Base-by-base conservation (phyloP, 2,888 invertebrate species). In the Doris montereyensis region DNA sequence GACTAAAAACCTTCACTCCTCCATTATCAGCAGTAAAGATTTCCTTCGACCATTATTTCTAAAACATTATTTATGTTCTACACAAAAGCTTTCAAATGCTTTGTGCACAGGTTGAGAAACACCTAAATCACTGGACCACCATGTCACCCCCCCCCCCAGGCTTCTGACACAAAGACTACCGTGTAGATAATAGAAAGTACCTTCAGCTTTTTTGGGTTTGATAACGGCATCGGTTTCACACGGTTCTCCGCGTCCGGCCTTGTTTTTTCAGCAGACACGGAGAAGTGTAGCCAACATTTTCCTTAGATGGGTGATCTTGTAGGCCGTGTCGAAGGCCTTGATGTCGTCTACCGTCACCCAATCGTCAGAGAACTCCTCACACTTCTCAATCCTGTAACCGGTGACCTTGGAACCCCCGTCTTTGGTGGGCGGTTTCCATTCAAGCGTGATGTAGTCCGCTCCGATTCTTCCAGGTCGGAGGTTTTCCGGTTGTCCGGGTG, bases 401-500 rank as follows among this genome's bases (percentile, higher is more conserved):
- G 85, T 85, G 68, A 88, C 79, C 58, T 89, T 87, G 21, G 85
- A 74, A 0, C 86, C 87, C 34, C 88, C 87, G 78, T 87, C 85
- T 41, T 83, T 73, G 21, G 72, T 65, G 0, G 87, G 88, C 4
- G 87, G 80, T 68, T 83, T 82, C 88, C 88, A 88, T 52, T 84
- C 83, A 24, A 88, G 75, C 2, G 83, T 83, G 62, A 86, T 84
- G 68, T 81, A 77, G 72, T 85, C 84, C 17, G 83, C 76, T 8
- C 84, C 84, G n/a, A 86, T 71, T 60, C 83, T 84, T 4, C 80
- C 76, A 3, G 85, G 81, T 35, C 80, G 81, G 8, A 87, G 78
- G 52, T 84, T 79, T 17, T 82, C 79, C 28, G 88, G 88, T 73
- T 87, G 79, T 8, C 83, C 85, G 13, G 88, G 88, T 72, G 95